Evolutionary conservation across 2,888 invertebrate genomes (phyloP).

Genomic region (Strigamia transsilvanica): DNA sequence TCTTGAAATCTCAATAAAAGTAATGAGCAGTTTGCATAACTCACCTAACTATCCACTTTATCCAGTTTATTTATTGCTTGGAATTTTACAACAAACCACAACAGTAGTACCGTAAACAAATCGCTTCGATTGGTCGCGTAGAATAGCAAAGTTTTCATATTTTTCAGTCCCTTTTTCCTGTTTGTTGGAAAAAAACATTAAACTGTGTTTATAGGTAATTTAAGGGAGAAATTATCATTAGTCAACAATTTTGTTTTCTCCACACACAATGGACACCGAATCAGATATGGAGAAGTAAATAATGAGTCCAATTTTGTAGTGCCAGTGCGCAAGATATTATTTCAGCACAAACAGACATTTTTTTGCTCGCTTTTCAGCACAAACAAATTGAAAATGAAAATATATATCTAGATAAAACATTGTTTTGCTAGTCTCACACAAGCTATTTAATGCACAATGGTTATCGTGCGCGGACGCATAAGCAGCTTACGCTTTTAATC

Average conservation of each 20-base stretch:
- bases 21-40: constrained; percentile 1
- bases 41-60: no score
- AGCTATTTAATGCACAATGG: no score
- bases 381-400: no score
- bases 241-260: background rate
- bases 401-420: no score
- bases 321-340: no score
- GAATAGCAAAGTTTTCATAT: background rate
- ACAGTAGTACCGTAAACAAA: background rate
- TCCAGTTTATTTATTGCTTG: background rate
- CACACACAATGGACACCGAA: background rate
- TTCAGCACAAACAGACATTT: no score
- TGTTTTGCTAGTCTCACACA: no score
- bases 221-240: background rate
- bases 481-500: no score
- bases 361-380: no score
- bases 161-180: background rate
- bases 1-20: background rate
- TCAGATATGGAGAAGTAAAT: background rate
- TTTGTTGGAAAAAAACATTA: background rate
- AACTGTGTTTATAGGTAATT: background rate
- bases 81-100: background rate
- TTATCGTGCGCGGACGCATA: no score
- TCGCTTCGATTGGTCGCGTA: background rate
- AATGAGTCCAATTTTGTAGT: background rate